These are phyloP conservation scores for Parasteatoda tepidariorum DNA, from an alignment of 1,140 invertebrate genomes.

Conservation along the genomic window DNA sequence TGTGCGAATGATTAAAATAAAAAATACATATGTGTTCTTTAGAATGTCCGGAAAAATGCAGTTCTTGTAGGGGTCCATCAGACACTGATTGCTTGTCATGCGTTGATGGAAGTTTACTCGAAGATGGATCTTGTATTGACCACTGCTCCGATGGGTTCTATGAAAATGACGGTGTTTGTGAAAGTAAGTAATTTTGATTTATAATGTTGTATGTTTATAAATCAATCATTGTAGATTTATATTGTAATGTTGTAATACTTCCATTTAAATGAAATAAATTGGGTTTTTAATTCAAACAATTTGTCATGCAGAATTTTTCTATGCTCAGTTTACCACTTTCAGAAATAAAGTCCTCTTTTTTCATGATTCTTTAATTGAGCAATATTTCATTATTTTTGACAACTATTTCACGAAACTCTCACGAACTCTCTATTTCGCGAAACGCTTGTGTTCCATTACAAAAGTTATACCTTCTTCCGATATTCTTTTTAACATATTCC, in stretches of 20 bases:
- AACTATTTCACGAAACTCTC: no score
- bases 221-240: background rate
- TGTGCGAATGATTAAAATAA: background rate
- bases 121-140: slow-evolving; percentile 38
- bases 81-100: slow-evolving; percentile 39
- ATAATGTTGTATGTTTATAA: background rate
- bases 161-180: slow-evolving; percentile 18
- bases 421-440: no score
- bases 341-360: no score
- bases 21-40: background rate
- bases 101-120: slow-evolving; percentile 12
- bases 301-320: background rate
- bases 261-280: background rate
- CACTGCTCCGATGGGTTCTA: slow-evolving; percentile 33
- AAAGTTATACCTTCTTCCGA: no score
- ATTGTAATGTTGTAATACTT: background rate
- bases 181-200: slow-evolving; percentile 18
- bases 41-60: slow-evolving; percentile 44
- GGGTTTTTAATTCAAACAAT: background rate
- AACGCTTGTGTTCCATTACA: no score
- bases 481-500: no score
- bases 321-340: no score
- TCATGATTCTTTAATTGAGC: no score
- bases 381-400: no score
- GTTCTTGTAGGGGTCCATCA: slow-evolving; percentile 34